phyloP scores from a whole-genome alignment of 2,888 invertebrate species.

The Trachelus stipa region DNA sequence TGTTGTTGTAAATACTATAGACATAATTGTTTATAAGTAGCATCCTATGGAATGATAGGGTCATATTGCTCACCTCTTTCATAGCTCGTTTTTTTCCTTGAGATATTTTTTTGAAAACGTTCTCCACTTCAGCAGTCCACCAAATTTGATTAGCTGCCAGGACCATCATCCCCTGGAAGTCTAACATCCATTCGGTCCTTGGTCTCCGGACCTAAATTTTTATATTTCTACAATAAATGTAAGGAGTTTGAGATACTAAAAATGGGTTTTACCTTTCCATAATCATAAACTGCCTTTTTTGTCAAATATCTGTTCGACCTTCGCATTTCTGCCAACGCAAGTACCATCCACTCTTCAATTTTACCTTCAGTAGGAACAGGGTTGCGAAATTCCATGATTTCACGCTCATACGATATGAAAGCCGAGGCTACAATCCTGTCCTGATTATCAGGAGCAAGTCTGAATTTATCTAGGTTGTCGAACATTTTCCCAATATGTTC shows the following conservation, averaged over 20 bases:
- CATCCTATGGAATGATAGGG: background rate
- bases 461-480: constrained; percentile 85
- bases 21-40: background rate
- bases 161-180: constrained; percentile 89
- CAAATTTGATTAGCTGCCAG: constrained; percentile 90
- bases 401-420: constrained; percentile 89
- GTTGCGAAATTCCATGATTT: constrained; percentile 85
- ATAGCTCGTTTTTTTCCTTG: constrained; percentile 87
- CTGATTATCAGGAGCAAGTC: constrained; percentile 75
- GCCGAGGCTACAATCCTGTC: constrained; percentile 79
- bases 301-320: constrained; percentile 84
- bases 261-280: constrained; percentile 74
- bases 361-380: constrained; percentile 81
- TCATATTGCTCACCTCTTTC: constrained; percentile 73
- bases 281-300: constrained; percentile 89
- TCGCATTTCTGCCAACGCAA: constrained; percentile 86
- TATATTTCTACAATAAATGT: background rate
- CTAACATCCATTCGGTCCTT: constrained; percentile 89
- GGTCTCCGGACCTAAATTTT: constrained; percentile 46
- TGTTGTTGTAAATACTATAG: constrained; percentile 77
- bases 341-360: constrained; percentile 94
- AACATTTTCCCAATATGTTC: constrained; percentile 98
- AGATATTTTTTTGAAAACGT: constrained; percentile 81
- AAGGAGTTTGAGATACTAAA: background rate
- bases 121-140: constrained; percentile 97